Base-by-base conservation (phyloP, 2,113 vertebrate species). In the Nerophis lumbriciformis region DNA sequence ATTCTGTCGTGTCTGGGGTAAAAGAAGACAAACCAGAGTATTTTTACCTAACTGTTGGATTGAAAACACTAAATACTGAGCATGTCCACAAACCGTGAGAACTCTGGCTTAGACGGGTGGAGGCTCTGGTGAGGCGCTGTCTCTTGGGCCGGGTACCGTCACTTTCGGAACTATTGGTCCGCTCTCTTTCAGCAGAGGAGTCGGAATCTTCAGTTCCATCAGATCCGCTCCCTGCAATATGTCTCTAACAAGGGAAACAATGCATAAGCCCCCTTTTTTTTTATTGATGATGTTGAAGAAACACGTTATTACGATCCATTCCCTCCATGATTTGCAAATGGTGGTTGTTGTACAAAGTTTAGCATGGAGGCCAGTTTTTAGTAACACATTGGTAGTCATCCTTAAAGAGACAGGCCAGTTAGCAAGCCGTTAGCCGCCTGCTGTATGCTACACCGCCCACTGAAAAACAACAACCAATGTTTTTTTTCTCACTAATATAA, bases 131-230 rank as follows among this genome's bases (percentile, higher is more conserved):
- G 56, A 99, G 89, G 0, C 96, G 93, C 54, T 95, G 94, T 0
- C 94, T 95, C 12, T 94, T 88, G 1, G 91, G 88, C 0, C 90
- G 88, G 1, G 92, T 91, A n/a, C 92, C 94, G 6, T 99, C 96
- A 1, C 96, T 97, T 75, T 98, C 95, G 0, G 96, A 98, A 78
- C 97, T 96, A 84, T 99, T 95, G 6, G 97, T 98, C 64, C 96
- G 96, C 73, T 99, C 97, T 0, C 94, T 93, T 45, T 99, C 97
- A 61, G 93, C 96, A 19, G 97, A 99, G 63, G 95, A 95, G 87
- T 99, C 97, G 0, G 97, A 99, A 87, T 99, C 97, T 88, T 97
- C 97, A 0, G 97, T 99, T 14, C 94, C 95, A 62, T 99, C 97
- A 39, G 97, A 97, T 86, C 95, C 96, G 69, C 97, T 99, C 58